Conservation (phyloP, 2,113 vertebrate genomes). For the Chloropsis cyanopogon region DNA sequence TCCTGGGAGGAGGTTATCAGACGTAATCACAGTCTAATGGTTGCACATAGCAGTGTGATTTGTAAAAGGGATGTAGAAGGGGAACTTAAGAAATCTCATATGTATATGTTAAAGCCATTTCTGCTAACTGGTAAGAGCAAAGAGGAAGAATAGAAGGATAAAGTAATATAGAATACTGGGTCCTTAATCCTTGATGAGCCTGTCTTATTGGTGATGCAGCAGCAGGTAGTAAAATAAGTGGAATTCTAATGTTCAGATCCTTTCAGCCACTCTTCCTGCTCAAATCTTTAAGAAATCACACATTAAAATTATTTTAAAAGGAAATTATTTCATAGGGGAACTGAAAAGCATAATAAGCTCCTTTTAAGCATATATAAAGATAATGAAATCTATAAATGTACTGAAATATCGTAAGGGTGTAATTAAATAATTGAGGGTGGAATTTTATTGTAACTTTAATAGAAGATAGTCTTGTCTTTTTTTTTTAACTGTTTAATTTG, state of each 20-base stretch:
- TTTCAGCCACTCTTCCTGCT: not conserved
- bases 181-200: not conserved
- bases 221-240: not conserved
- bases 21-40: not conserved
- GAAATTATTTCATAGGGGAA: not conserved
- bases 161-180: not conserved
- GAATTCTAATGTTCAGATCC: not conserved
- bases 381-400: not conserved
- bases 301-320: not conserved
- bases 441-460: not conserved
- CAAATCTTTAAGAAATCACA: not conserved
- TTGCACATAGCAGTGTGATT: not conserved
- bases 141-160: not conserved
- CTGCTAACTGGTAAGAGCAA: not conserved
- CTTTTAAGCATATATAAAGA: not conserved
- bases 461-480: not conserved
- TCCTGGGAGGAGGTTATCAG: not conserved
- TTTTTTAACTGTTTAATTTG: not conserved
- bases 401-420: not conserved
- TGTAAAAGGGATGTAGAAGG: not conserved
- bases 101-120: not conserved
- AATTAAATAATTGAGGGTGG: not conserved
- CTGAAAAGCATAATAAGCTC: not conserved
- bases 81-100: not conserved
- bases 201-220: not conserved